Evolutionary conservation across 2,888 invertebrate species (phyloP).

Genomic region (Heteromurus nitidus): DNA sequence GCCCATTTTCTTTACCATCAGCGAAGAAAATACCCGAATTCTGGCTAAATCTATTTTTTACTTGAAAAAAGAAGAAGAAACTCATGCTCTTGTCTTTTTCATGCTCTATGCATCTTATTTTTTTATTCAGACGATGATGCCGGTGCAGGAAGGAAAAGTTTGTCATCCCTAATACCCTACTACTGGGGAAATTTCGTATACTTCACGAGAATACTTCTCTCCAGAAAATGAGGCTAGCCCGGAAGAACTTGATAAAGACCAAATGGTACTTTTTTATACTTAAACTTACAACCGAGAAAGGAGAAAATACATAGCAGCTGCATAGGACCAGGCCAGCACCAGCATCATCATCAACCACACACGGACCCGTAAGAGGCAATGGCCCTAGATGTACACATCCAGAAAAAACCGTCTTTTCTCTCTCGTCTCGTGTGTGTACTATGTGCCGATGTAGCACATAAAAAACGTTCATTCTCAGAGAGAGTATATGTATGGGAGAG

Average conservation of each 20-base stretch:
- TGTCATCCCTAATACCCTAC: slow-evolving; percentile 32
- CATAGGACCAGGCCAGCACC: slow-evolving; percentile 23
- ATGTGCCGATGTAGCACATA: slow-evolving; percentile 44
- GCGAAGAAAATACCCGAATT: slow-evolving; percentile 40
- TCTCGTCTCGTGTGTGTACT: slow-evolving; percentile 4
- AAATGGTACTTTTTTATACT: slow-evolving; percentile 10
- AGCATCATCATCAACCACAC: slow-evolving; percentile 21
- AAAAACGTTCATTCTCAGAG: slow-evolving; percentile 12
- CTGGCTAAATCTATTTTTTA: slow-evolving; percentile 57
- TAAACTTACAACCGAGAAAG: neutral
- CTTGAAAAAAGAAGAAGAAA: no score
- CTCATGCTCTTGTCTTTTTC: slow-evolving; percentile 27
- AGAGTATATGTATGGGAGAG: no score
- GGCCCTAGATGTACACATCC: slow-evolving; percentile 24
- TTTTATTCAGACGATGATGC: slow-evolving; percentile 15
- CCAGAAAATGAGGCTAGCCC: slow-evolving; percentile 33
- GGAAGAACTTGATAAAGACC: slow-evolving; percentile 27
- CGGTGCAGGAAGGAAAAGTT: slow-evolving; percentile 24
- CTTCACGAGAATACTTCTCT: neutral
- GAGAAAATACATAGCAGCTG: slow-evolving; percentile 42
- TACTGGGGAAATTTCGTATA: slow-evolving; percentile 12
- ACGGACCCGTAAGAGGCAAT: slow-evolving; percentile 41
- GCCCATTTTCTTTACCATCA: slow-evolving; percentile 42
- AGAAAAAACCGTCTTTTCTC: slow-evolving; percentile 8
- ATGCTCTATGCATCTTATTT: slow-evolving; percentile 21